Evolutionary conservation across 1,140 invertebrate species (phyloP).

Genomic region (Nymphalis io): DNA sequence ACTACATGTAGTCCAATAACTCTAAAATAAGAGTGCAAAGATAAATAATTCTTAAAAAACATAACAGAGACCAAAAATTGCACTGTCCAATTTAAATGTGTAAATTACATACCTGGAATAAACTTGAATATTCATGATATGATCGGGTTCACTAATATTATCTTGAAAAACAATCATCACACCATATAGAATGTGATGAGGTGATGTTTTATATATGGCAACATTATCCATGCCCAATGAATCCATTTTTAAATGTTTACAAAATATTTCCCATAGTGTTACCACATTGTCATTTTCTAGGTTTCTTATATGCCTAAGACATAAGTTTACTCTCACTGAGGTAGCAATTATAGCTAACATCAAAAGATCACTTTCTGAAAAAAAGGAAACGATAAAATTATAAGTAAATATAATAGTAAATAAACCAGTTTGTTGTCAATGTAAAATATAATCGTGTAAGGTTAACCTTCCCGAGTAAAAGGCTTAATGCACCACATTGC

Average conservation of each 20-base stretch:
- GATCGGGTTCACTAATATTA: conserved; percentile 19
- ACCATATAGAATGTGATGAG: conserved; percentile 57
- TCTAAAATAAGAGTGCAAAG: no score
- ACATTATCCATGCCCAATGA: conserved; percentile 41
- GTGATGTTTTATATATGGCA: conserved; percentile 50
- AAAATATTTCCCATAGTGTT: conserved; percentile 44
- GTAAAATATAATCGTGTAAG: no score
- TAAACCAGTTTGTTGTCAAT: no score
- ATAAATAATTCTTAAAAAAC: no score
- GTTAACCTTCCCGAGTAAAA: no score
- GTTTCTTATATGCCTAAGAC: conserved; percentile 44
- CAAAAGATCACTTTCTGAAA: conserved; percentile 49
- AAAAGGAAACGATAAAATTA: conserved; percentile 5
- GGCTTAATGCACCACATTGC: no score
- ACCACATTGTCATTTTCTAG: conserved; percentile 10
- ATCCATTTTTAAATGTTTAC: conserved; percentile 55
- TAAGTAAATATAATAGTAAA: not conserved
- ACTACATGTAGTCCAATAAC: no score
- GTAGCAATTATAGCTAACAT: conserved; percentile 52
- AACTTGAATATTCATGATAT: conserved; percentile 40
- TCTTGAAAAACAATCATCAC: conserved; percentile 49
- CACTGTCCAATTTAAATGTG: no score
- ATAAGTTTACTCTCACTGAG: conserved; percentile 47
- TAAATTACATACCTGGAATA: conserved; percentile 53
- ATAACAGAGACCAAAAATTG: no score